These are phyloP conservation scores for Bombylius major DNA, from an alignment of 2,888 invertebrate species.

Conservation along the genomic window DNA sequence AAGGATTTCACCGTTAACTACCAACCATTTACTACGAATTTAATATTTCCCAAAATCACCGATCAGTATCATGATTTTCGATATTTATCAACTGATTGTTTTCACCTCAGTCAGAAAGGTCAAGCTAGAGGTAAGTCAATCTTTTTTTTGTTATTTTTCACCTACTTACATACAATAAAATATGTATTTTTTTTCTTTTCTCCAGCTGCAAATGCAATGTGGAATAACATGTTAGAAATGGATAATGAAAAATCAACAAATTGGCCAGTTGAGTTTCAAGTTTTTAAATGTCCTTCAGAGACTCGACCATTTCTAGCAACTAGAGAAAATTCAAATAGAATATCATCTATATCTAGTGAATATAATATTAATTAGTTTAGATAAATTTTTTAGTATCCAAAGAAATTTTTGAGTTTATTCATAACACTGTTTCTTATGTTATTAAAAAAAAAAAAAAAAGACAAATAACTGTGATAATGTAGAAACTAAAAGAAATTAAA, in stretches of 20 bases:
- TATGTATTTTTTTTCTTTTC: background rate
- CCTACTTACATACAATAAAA: too few species aligned
- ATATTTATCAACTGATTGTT: constrained; percentile 47
- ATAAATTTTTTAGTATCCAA: too few species aligned
- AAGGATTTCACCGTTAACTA: constrained; percentile 46
- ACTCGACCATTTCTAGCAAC: constrained; percentile 28
- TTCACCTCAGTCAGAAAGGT: constrained; percentile 48
- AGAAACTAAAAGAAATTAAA: too few species aligned
- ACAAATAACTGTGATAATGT: too few species aligned
- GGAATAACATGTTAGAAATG: constrained; percentile 49
- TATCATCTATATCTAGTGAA: too few species aligned
- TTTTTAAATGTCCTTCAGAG: constrained; percentile 28
- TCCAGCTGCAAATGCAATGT: constrained; percentile 41
- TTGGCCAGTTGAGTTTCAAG: constrained; percentile 21
- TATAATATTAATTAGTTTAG: too few species aligned
- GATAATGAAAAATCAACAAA: constrained; percentile 37
- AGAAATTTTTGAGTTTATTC: too few species aligned
- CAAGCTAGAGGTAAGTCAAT: constrained; percentile 39
- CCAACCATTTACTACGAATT: constrained; percentile 39
- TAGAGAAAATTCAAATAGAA: constrained; percentile 19
- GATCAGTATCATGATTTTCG: constrained; percentile 39
- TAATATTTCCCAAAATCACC: constrained; percentile 32
- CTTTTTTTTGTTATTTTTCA: too few species aligned
- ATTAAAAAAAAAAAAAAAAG: too few species aligned
- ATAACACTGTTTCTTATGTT: too few species aligned